Base-by-base conservation (phyloP, 1,140 invertebrate species). In the Tyrophagus putrescentiae region DNA sequence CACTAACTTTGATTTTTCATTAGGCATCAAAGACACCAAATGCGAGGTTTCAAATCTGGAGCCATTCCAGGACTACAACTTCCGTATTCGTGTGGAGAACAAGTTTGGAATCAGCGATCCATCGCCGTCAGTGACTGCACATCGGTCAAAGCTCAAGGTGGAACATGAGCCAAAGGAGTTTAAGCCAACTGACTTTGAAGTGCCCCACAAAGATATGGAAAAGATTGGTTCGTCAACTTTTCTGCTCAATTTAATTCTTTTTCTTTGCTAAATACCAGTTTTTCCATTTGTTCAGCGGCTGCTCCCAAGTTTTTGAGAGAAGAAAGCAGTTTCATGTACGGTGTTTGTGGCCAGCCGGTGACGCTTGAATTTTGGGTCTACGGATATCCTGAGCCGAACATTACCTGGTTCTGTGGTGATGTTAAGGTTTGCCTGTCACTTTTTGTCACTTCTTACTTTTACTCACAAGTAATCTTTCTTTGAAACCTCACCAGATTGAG, bases 41-140 rank as follows among this genome's bases (percentile, higher is more conserved):
- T 89, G 85, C 68, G 87, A 90, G 67, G 84, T 94, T 50, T 76
- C 80, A 28, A 85, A 84, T 70, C 75, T 87, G 34, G 81, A 85
- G 66, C 87, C 88, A 0, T 85, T 85, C 73, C 77, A 83, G 57
- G 88, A 94, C 73, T 94, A 93, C 72, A 84, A 84, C 69, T 94
- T 94, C 75, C 77, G 91, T 44, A 79, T 95, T 28, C 79, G 90
- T n/a, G 91, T 94, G 1, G 89, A 94, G 68, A 95, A 95, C 70
- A 88, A 90, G 71, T 89, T 87, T 68, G 92, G 91, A n/a, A 80
- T 94, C n/a, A 92, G 88, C 70, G 91, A 95, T 69, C 90, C 92
- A 0, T 91, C 86, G 31, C 87, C 88, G 5, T 88, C 81, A 68
- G 84, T 83, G 0, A 78, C 83, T 56, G 91, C 87, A 0, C 84